Percentiles rank a stretch among this genome's conserved stretches.
Conservation (phyloP, 2,888 invertebrate species). For the Timema podura region DNA sequence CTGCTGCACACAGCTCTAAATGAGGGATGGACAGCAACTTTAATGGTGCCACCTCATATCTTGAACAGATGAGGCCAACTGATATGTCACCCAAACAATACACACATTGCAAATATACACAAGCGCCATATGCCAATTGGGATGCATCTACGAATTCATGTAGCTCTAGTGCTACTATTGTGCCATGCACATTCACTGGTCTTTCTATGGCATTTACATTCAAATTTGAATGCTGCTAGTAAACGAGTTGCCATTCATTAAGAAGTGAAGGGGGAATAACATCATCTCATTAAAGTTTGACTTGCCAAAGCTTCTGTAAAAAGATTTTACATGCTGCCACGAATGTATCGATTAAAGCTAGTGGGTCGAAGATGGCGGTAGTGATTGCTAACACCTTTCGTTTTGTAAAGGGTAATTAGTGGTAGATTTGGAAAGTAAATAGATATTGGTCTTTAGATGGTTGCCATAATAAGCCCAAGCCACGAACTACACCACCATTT, state of each 20-base stretch:
- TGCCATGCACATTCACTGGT: too few relatives aligned
- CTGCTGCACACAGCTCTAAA: constrained; percentile 38
- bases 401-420: too few relatives aligned
- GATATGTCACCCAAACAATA: constrained; percentile 27
- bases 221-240: neutral
- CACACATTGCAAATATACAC: constrained; percentile 33
- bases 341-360: neutral
- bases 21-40: constrained; percentile 35
- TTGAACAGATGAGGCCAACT: too few relatives aligned
- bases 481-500: too few relatives aligned
- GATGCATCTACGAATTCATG: neutral
- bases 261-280: constrained; percentile 24
- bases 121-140: neutral
- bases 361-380: constrained; percentile 26
- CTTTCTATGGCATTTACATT: too few relatives aligned
- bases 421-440: too few relatives aligned
- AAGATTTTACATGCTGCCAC: constrained; percentile 33
- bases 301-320: constrained; percentile 34
- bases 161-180: neutral
- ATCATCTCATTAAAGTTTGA: constrained; percentile 36
- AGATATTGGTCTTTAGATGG: too few relatives aligned
- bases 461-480: too few relatives aligned
- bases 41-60: constrained; percentile 33
- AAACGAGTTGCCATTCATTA: too few relatives aligned
- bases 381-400: too few relatives aligned